These are phyloP conservation scores for Callyntrura guangdongensis DNA, from an alignment of 2,888 invertebrate genomes.

Conservation along the genomic window DNA sequence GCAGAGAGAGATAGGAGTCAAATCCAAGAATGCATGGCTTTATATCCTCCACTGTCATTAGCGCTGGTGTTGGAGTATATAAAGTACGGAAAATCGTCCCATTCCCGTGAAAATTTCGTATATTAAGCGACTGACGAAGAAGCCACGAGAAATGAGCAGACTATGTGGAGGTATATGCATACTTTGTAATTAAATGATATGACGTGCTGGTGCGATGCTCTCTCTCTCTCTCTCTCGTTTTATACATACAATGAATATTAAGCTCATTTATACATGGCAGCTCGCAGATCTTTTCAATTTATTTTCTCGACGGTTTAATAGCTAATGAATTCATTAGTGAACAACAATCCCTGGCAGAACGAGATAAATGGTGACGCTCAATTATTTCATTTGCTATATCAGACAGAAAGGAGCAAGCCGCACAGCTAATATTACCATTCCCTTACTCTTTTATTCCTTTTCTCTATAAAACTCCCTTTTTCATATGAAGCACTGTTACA, in stretches of 20 bases:
- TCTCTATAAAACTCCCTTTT: slow-evolving; percentile 31
- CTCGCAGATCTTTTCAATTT: slow-evolving; percentile 79
- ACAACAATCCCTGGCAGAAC: slow-evolving; percentile 80
- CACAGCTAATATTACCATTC: slow-evolving; percentile 58
- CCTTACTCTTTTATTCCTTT: slow-evolving; percentile 39
- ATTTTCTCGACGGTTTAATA: slow-evolving; percentile 80
- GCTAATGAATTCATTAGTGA: slow-evolving; percentile 80
- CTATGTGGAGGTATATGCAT: slow-evolving; percentile 35
- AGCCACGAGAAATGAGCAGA: slow-evolving; percentile 47
- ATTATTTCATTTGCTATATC: slow-evolving; percentile 79
- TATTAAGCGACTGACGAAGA: slow-evolving; percentile 30
- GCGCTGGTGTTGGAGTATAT: slow-evolving; percentile 57
- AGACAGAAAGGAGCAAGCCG: slow-evolving; percentile 45
- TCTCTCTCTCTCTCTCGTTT: slow-evolving; percentile 49
- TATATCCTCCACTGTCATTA: slow-evolving; percentile 44
- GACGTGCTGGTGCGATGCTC: slow-evolving; percentile 44
- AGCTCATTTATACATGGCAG: slow-evolving; percentile 77
- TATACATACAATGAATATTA: slow-evolving; percentile 74
- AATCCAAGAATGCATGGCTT: not conserved
- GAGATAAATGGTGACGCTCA: slow-evolving; percentile 80
- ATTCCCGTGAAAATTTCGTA: slow-evolving; percentile 62
- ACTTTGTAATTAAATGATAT: slow-evolving; percentile 65
- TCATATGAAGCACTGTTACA: slow-evolving; percentile 46
- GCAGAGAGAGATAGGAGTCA: not conserved
- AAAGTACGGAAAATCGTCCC: slow-evolving; percentile 50